phyloP scores from a whole-genome alignment of 2,113 vertebrate genomes.

The Nerophis ophidion region DNA sequence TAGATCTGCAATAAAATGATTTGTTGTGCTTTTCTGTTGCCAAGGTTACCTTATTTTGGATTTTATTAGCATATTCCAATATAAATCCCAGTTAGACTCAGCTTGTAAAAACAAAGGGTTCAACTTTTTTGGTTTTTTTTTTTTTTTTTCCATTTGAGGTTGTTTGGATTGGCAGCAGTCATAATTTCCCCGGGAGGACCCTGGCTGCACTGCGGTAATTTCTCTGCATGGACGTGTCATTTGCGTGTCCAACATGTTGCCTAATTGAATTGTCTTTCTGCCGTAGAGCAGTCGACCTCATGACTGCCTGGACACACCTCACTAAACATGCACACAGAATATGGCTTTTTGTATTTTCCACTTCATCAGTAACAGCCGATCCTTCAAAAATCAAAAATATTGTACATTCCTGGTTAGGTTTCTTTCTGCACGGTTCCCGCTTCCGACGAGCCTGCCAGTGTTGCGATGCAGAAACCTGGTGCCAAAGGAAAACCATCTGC shows the following conservation, averaged over 20 bases:
- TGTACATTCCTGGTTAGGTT: slow-evolving; percentile 3
- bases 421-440: slow-evolving; percentile 9
- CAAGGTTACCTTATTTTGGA: no score
- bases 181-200: slow-evolving; percentile 51
- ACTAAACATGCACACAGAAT: slow-evolving; percentile 4
- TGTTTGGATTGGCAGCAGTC: slow-evolving; percentile 30
- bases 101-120: slow-evolving; percentile 4
- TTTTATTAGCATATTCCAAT: no score
- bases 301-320: neutral
- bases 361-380: slow-evolving; percentile 3
- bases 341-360: slow-evolving; percentile 16
- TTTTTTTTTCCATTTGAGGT: slow-evolving; percentile 32
- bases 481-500: slow-evolving; percentile 29
- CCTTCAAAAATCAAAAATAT: slow-evolving; percentile 18
- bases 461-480: slow-evolving; percentile 17
- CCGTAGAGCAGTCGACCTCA: slow-evolving; percentile 40
- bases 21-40: no score
- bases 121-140: slow-evolving; percentile 16
- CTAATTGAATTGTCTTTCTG: slow-evolving; percentile 33
- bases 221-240: slow-evolving; percentile 58
- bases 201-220: slow-evolving; percentile 41
- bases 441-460: slow-evolving; percentile 7
- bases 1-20: no score
- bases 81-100: no score
- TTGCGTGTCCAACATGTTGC: slow-evolving; percentile 44